phyloP scores from a whole-genome alignment of 2,797 vertebrate genomes.

The Ptychadena robeensis region DNA sequence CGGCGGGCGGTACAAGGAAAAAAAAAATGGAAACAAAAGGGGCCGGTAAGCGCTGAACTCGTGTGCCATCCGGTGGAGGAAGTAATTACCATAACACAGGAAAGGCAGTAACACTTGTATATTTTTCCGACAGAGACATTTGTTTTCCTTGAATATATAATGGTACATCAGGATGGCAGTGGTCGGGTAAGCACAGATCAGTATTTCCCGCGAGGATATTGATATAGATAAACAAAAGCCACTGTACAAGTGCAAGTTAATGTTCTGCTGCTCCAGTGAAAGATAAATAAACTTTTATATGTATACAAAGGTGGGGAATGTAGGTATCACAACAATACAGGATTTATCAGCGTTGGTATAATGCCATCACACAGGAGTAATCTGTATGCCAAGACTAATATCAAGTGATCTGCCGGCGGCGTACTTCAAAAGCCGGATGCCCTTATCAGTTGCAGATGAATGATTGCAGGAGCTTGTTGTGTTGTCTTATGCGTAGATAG shows the following conservation, averaged over 20 bases:
- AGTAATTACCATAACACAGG: too few species aligned
- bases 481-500: too few species aligned
- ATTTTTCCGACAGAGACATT: too few species aligned
- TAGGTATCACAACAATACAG: background rate
- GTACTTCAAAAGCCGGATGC: background rate
- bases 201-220: background rate
- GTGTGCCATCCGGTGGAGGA: too few species aligned
- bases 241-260: conserved; percentile 1
- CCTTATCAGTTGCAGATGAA: background rate
- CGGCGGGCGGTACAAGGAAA: too few species aligned
- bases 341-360: background rate
- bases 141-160: too few species aligned
- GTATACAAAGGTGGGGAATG: conserved; percentile 3
- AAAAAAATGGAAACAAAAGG: too few species aligned
- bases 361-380: background rate
- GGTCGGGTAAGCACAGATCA: too few species aligned
- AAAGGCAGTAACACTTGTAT: too few species aligned
- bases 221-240: background rate
- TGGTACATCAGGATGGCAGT: too few species aligned
- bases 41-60: too few species aligned
- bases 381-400: background rate
- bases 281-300: conserved; percentile 18
- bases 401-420: background rate
- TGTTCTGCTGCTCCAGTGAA: conserved; percentile 22
- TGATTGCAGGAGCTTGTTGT: too few species aligned